Conservation (phyloP, 2,888 invertebrate species). For the Tolmerus cingulatus region DNA sequence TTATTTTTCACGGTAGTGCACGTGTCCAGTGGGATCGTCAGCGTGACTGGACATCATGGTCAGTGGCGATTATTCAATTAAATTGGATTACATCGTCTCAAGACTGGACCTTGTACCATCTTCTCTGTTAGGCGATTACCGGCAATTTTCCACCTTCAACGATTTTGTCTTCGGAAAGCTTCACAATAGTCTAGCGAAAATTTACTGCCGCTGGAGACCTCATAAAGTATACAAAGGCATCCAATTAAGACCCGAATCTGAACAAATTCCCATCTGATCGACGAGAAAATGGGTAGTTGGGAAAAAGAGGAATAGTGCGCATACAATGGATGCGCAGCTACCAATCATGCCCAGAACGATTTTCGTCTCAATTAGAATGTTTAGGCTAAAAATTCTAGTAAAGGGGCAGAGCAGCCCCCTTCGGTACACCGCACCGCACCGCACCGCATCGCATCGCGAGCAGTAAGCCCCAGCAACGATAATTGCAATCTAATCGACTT, state of each 20-base stretch:
- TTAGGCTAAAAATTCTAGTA: neutral
- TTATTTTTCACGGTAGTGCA: neutral
- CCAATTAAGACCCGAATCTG: slow-evolving; percentile 25
- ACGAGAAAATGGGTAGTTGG: neutral
- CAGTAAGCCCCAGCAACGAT: neutral
- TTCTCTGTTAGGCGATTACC: neutral
- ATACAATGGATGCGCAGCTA: neutral
- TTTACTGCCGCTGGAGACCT: slow-evolving; percentile 5
- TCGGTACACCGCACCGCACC: neutral
- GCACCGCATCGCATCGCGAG: neutral
- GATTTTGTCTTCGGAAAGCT: neutral
- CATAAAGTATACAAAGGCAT: slow-evolving; percentile 26
- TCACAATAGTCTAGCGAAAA: neutral
- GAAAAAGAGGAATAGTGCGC: neutral
- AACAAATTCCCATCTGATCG: neutral
- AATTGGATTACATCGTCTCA: neutral
- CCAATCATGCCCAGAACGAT: slow-evolving; percentile 21
- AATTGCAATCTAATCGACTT: slow-evolving; percentile 39
- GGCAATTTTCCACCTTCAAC: neutral
- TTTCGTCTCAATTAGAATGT: slow-evolving; percentile 39
- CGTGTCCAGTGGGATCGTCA: neutral
- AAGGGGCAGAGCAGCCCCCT: neutral
- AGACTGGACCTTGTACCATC: neutral
- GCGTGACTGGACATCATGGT: neutral
- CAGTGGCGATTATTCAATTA: neutral